Evolutionary conservation across 2,797 vertebrate species (phyloP).

Genomic region (Macropus fuliginosus): DNA sequence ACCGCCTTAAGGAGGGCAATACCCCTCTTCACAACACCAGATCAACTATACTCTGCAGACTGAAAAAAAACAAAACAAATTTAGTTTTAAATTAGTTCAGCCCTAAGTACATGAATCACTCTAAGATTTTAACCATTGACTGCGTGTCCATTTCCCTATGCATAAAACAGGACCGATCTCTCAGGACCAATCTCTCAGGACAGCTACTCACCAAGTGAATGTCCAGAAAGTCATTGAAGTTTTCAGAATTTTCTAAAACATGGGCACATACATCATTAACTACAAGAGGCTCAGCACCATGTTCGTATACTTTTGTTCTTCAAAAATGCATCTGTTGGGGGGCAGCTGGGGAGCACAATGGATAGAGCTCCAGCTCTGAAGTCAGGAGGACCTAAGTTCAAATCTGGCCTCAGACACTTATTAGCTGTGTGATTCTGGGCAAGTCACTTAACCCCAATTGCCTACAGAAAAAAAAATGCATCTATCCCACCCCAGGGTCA

Average conservation of each 20-base stretch:
- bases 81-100: constrained; percentile 67
- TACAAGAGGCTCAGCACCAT: constrained; percentile 42
- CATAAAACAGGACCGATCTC: constrained; percentile 55
- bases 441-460: background rate
- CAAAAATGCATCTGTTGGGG: background rate
- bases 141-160: constrained; percentile 64
- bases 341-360: background rate
- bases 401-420: background rate
- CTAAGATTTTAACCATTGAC: constrained; percentile 57
- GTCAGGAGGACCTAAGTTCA: background rate
- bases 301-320: constrained; percentile 46
- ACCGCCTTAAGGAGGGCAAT: background rate
- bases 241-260: constrained; percentile 73
- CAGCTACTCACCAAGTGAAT: constrained; percentile 63
- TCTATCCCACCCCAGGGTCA: background rate
- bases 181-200: background rate
- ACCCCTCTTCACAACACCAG: background rate
- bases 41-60: background rate
- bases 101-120: constrained; percentile 60
- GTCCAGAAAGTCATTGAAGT: constrained; percentile 66
- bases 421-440: background rate
- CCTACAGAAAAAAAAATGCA: background rate
- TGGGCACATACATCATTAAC: constrained; percentile 20
- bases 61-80: constrained; percentile 63
- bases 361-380: background rate